A percentile compares a stretch with the other conserved stretches of the same genome.
Evolutionary conservation across 2,113 vertebrate genomes (phyloP).

Genomic region (Callaeas wilsoni): DNA sequence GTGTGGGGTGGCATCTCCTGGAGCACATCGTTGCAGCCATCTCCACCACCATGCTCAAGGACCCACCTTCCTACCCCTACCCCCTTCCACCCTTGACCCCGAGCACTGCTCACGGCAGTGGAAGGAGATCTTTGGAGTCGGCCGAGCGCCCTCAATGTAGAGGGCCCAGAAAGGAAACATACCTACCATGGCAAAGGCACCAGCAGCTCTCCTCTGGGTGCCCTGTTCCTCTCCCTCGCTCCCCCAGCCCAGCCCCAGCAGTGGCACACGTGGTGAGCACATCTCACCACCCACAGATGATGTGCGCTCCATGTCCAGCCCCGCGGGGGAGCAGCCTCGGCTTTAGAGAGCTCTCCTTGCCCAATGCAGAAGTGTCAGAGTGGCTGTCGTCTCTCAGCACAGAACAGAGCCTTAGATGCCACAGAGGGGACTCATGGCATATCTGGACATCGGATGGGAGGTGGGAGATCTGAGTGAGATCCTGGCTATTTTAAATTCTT

Average conservation of each 20-base stretch:
- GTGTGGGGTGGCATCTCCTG: neutral
- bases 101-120: neutral
- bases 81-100: neutral
- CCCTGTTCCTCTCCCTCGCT: neutral
- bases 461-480: neutral
- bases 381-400: neutral
- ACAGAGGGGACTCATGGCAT: neutral
- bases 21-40: neutral
- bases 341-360: neutral
- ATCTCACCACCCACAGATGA: rapidly evolving
- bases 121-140: neutral
- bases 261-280: rapidly evolving
- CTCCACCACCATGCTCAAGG: rapidly evolving
- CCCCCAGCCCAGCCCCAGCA: neutral
- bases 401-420: neutral
- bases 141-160: rapidly evolving
- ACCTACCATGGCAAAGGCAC: constrained; percentile 6
- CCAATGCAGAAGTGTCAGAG: neutral
- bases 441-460: neutral
- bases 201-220: neutral
- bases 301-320: neutral
- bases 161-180: neutral
- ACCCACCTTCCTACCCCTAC: neutral
- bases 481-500: neutral
- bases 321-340: neutral